Percentiles rank a stretch among this genome's conserved stretches.
Conservation (phyloP, 2,113 vertebrate genomes). For the Laticauda laticaudata region DNA sequence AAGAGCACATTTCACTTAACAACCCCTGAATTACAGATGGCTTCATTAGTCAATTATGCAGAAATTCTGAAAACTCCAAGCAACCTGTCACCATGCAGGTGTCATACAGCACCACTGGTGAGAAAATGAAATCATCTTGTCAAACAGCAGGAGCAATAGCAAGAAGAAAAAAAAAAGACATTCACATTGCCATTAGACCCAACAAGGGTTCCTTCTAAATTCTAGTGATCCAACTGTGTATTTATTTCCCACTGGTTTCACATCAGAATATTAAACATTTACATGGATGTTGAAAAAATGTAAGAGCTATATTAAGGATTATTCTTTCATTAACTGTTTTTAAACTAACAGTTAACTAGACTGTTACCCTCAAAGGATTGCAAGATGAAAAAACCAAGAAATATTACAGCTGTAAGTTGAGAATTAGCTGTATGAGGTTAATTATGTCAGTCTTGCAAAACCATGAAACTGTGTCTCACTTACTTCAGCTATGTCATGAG, state of each 20-base stretch:
- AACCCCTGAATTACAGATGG: constrained; percentile 9
- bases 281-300: not conserved
- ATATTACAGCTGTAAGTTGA: not conserved
- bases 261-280: not conserved
- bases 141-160: constrained; percentile 26
- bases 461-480: not conserved
- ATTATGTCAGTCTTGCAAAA: not conserved
- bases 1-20: constrained; percentile 14
- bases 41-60: constrained; percentile 25
- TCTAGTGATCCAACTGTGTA: not conserved
- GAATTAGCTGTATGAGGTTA: not conserved
- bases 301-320: not conserved
- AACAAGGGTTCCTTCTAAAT: not conserved
- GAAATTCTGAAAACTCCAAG: constrained; percentile 3
- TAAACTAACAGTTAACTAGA: not conserved
- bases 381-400: not conserved
- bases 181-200: not conserved
- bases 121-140: constrained; percentile 19
- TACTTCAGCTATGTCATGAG: not conserved
- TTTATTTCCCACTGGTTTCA: not conserved
- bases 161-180: not conserved
- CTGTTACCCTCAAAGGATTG: not conserved
- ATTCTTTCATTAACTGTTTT: too few relatives aligned
- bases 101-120: not conserved
- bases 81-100: constrained; percentile 15